Conservation (phyloP, 2,888 invertebrate genomes). For the Saturnia pavonia region DNA sequence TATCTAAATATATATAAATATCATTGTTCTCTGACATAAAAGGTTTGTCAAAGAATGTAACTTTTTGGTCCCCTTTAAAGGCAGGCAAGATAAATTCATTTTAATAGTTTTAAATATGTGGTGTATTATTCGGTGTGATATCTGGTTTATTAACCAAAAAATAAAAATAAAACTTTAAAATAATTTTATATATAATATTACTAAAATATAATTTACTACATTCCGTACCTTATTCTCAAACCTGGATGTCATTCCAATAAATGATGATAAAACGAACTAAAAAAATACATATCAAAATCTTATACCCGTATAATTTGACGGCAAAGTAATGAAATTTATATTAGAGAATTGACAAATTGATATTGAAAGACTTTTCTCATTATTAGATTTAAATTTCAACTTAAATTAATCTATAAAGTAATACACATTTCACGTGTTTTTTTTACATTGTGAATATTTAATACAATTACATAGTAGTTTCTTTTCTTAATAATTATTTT, state of each 20-base stretch:
- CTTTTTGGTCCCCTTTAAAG: too few relatives aligned
- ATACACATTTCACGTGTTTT: not conserved
- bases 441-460: not conserved
- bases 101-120: too few relatives aligned
- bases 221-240: not conserved
- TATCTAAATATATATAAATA: too few relatives aligned
- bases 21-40: too few relatives aligned
- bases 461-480: not conserved
- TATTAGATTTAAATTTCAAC: not conserved
- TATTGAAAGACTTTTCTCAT: not conserved
- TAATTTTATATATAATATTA: too few relatives aligned
- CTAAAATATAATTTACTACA: too few relatives aligned
- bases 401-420: conserved; percentile 1
- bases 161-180: too few relatives aligned
- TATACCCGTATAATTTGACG: not conserved
- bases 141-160: too few relatives aligned
- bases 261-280: not conserved
- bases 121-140: too few relatives aligned
- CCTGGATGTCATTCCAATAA: not conserved
- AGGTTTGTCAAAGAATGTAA: too few relatives aligned
- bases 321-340: not conserved
- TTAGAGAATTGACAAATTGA: too few relatives aligned
- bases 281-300: not conserved
- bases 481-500: not conserved
- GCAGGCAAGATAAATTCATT: too few relatives aligned